phyloP scores from a whole-genome alignment of 2,113 vertebrate genomes.

The Xiphias gladius region DNA sequence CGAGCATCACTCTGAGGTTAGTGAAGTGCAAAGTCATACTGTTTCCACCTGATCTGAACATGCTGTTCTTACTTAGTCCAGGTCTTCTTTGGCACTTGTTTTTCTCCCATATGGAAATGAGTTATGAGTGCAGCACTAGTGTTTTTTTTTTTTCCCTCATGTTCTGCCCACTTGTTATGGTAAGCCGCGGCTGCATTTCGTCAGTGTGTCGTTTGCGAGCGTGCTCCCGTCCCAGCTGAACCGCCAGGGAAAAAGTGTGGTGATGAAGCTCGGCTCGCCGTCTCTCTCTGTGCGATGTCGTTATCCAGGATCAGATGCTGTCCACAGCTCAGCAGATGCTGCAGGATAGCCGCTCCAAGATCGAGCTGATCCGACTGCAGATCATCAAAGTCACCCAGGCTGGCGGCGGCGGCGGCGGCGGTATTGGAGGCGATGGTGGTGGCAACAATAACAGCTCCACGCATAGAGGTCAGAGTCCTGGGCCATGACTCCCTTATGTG shows the following conservation, averaged over 20 bases:
- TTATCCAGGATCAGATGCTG: conserved; percentile 80
- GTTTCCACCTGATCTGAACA: conserved; percentile 27
- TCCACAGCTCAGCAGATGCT: conserved; percentile 84
- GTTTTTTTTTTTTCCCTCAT: conserved; percentile 8
- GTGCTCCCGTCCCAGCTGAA: conserved; percentile 20
- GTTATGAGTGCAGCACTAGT: not conserved
- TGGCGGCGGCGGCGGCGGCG: conserved; percentile 21
- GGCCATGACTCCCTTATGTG: not conserved
- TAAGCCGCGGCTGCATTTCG: conserved; percentile 3
- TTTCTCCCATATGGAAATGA: conserved; percentile 15
- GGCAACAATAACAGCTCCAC: conserved; percentile 45
- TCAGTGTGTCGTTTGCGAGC: conserved; percentile 6
- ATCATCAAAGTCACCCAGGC: conserved; percentile 81
- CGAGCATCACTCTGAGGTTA: conserved; percentile 62
- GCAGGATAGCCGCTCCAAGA: conserved; percentile 83
- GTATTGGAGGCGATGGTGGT: conserved; percentile 16
- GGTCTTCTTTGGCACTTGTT: conserved; percentile 25
- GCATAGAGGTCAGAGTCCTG: conserved; percentile 67
- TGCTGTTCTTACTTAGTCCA: conserved; percentile 27
- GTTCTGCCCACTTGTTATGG: conserved; percentile 24
- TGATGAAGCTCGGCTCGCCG: conserved; percentile 35
- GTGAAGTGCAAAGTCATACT: conserved; percentile 74
- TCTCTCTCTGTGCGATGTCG: conserved; percentile 59
- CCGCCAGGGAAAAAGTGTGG: not conserved
- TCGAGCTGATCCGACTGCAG: conserved; percentile 82